Conservation (phyloP, 1,140 invertebrate genomes). For the Musca domestica region DNA sequence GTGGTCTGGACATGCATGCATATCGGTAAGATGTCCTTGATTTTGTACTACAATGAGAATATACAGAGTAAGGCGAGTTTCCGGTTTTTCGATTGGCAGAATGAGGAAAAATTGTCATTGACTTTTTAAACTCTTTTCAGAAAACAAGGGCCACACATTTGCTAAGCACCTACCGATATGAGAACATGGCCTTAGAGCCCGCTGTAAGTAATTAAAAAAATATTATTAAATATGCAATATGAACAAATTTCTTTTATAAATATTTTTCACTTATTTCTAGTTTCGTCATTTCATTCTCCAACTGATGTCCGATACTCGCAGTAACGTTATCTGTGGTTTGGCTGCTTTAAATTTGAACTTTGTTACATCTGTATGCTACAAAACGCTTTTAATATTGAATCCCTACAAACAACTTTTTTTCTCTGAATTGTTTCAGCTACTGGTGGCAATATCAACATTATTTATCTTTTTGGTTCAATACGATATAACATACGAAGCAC, state of each 20-base stretch:
- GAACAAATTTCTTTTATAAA: neutral
- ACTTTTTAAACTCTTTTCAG: constrained; percentile 9
- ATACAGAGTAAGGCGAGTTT: constrained; percentile 18
- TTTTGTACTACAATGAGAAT: constrained; percentile 31
- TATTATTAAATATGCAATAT: too few species aligned
- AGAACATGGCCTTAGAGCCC: constrained; percentile 17
- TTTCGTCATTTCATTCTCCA: constrained; percentile 23
- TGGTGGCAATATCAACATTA: constrained; percentile 36
- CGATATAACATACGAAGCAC: constrained; percentile 43
- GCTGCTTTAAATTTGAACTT: constrained; percentile 26
- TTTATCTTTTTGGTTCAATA: constrained; percentile 49
- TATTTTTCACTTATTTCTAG: constrained; percentile 22
- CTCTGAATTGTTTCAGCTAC: constrained; percentile 32
- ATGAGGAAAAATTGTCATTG: neutral
- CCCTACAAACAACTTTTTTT: neutral
- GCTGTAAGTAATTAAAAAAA: constrained; percentile 15
- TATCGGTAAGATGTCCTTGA: constrained; percentile 35
- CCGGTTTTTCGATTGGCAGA: neutral
- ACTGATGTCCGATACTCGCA: constrained; percentile 20
- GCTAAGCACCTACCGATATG: constrained; percentile 10
- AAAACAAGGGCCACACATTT: constrained; percentile 17
- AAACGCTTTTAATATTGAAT: neutral
- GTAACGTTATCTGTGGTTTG: constrained; percentile 22
- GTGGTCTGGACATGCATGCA: constrained; percentile 40
- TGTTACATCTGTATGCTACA: constrained; percentile 24